Base-by-base conservation (phyloP, 2,113 vertebrate genomes). In the Eurypyga helias region DNA sequence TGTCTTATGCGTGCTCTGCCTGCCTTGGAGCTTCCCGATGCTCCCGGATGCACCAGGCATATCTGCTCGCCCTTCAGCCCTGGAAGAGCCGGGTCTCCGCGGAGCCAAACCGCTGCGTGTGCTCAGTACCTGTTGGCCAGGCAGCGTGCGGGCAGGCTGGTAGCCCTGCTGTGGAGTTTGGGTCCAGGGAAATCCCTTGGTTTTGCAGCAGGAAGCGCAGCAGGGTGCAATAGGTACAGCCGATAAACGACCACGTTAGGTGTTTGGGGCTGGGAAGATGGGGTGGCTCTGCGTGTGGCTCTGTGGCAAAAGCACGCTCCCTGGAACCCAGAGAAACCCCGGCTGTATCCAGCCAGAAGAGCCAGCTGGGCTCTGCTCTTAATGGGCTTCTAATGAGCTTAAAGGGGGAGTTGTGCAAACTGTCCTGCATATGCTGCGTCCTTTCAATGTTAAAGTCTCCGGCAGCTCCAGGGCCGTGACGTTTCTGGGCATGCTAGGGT, bases 301-400 rank as follows among this genome's bases (percentile, higher is more conserved):
- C 52, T 41, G 52, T 64, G 73, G 79, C 87, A n/a, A 24, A 46
- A n/a, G 34, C 16, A 6, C 1, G 1, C 19, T 54, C n/a, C 2
- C 8, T 34, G 83, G 73, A 48, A 49, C 33, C 41, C 20, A 2
- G 43, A 81, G 95, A 36, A 87, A 38, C 79, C 60, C 28, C 0
- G 2, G 43, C 72, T 33, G 66, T 21, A 48, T 46, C 61, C 88
- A 79, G 81, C 81, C 87, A 10, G 52, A 13, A 41, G 43, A 83
- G 55, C 90, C 96, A 95, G 90, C 95, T 90, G 93, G 95, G 72
- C 92, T 69, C 83, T 91, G 83, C 86, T 79, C 69, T 65, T 90
- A 89, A 89, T 33, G 55, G 81, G 69, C 71, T 76, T 31, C 76
- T 93, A 95, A 95, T 95, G 36, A 82, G 97, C 94, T 96, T 95